Base-by-base conservation (phyloP, 2,888 invertebrate species). In the Pegoplata infirma region DNA sequence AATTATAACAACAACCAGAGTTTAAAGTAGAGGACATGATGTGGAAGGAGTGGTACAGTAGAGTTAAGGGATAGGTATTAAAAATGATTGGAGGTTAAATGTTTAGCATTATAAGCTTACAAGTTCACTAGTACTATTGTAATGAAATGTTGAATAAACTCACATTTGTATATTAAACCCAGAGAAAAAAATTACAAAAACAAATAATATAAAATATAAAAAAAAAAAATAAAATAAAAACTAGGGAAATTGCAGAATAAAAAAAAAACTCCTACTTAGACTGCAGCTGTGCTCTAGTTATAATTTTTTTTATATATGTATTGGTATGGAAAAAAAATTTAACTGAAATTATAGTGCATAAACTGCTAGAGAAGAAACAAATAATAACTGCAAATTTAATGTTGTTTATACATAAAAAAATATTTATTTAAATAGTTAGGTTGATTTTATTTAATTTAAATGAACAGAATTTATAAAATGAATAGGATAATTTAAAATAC, bases 1-100 rank as follows among this genome's bases (percentile, higher is more conserved):
- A 21, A 14, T 16, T 53, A 44, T 17, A 19, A 58, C 21, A 36
- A 44, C 56, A 28, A 5, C 28, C n/a, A 32, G n/a, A 21, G 40
- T 40, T 32, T 40, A 4, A 40, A n/a, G 36, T 17, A 5, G 7
- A 40, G n/a, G 17, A 17, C 3, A 28, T 7, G 5, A n/a, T 21
- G 36, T 8, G 10, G 8, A 2, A 1, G 44, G 44, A 8, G 19
- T 0, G 10, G 19, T 5, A 49, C 16, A 23, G 44, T 21, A n/a
- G 7, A 16, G 59, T 16, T 44, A 44, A 59, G 12, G 5, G 23
- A 46, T 40, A 40, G 17, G 21, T 5, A 47, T 61, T 61, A 25
- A 61, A 19, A n/a, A 25, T 21, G 55, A 66, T 56, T 67, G 32
- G 32, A 67, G 67, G 67, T 67, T 67, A 67, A 67, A 56, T 46